A percentile compares a stretch with the other conserved stretches of the same genome.
These are phyloP conservation scores for Orthonyx spaldingii DNA, from an alignment of 2,113 vertebrate species.

Conservation along the genomic window DNA sequence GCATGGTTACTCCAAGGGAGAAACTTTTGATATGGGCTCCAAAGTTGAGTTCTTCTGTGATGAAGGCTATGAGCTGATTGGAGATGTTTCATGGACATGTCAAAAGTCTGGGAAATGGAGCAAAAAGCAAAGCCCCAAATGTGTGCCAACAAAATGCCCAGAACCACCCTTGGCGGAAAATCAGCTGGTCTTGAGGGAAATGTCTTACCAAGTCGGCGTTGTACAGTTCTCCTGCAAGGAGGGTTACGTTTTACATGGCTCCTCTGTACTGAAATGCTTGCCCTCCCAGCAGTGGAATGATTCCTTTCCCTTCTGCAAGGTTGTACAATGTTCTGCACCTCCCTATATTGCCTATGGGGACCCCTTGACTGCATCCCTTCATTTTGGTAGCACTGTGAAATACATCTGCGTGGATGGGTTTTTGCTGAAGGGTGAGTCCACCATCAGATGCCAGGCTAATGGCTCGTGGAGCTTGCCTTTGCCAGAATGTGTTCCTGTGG, in stretches of 20 bases:
- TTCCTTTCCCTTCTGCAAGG: constrained; percentile 88
- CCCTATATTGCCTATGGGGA: constrained; percentile 87
- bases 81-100: constrained; percentile 87
- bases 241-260: constrained; percentile 84
- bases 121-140: constrained; percentile 77
- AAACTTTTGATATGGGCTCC: constrained; percentile 84
- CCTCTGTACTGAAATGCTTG: constrained; percentile 83
- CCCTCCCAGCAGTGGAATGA: constrained; percentile 88
- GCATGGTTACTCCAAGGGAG: constrained; percentile 80
- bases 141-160: constrained; percentile 86
- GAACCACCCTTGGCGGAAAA: constrained; percentile 89
- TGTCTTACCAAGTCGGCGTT: constrained; percentile 77
- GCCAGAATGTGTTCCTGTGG: constrained; percentile 90
- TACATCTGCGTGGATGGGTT: constrained; percentile 92
- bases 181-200: constrained; percentile 84
- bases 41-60: constrained; percentile 87
- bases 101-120: constrained; percentile 90
- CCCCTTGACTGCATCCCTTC: constrained; percentile 67
- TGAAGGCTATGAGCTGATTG: constrained; percentile 88
- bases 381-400: constrained; percentile 79
- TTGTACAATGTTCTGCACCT: constrained; percentile 81
- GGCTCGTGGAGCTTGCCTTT: constrained; percentile 85
- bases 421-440: constrained; percentile 75
- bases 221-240: constrained; percentile 89
- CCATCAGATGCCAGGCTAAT: constrained; percentile 78